Evolutionary conservation across 2,797 vertebrate genomes (phyloP), one percentile per base, ranked within the genome.

Genomic region (Mus caroli): DNA sequence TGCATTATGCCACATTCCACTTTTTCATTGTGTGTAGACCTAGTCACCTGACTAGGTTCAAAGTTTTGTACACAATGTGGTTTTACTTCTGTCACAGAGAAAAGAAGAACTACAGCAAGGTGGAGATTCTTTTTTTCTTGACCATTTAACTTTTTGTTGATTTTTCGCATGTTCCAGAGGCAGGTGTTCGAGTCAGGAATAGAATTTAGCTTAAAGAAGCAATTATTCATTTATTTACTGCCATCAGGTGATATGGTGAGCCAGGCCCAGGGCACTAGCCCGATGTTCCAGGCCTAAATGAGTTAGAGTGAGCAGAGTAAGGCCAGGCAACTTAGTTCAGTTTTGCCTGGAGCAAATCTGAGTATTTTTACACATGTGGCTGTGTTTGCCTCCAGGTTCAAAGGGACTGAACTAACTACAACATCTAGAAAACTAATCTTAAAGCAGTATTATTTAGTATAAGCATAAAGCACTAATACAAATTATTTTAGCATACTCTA

Each of bases 141-240:
- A 46, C 62, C 62, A 17, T 10, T 94, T 91, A 84, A 73, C n/a
- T 52, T 79, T 94, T 89, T 64, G 14, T 3, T 91, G 17, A 54
- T 52, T 86, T 50, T 88, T 92, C 60, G 89, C 31, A 56, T 86
- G 9, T 91, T 90, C 60, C 89, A 0, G 82, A 84, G 64, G 26
- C 58, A 13, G 62, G 1, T 95, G 14, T 92, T 92, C n/a, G 52
- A 90, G 34, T 95, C 82, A 85, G 40, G 93, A 87, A 78, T 54
- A 90, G 58, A 90, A 67, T n/a, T 94, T 94, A 67, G 50, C 60
- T 94, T 92, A 76, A 95, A 92, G 15, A 88, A 94, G 37, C 31
- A 64, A 37, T 69, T 19, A 37, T 67, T 67, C 28, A 62, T 34
- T 69, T n/a, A 20, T 71, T 71, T 71, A 71, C 69, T 71, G 69